Base-by-base conservation (phyloP, 2,797 vertebrate genomes). In the Lutjanus campechanus region DNA sequence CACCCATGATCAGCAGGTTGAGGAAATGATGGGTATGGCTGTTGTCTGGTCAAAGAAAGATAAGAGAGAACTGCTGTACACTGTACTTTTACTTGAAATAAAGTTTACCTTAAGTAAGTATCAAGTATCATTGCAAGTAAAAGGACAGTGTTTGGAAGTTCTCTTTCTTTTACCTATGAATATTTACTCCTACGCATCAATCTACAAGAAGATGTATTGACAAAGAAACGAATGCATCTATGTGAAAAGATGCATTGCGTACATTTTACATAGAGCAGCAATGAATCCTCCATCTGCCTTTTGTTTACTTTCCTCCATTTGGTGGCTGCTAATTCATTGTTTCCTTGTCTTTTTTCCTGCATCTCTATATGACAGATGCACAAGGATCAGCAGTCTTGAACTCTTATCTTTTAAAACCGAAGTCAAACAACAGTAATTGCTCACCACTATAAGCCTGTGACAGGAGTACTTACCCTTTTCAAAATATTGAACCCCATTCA, bases 251-350 rank as follows among this genome's bases (percentile, higher is more conserved):
- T 65, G 29, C 61, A 64, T 63, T 58, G 41, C 54, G 60, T 66
- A 69, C 7, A 53, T 72, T 46, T 47, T 63, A 41, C 46, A 77
- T 44, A 56, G n/a, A 25, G 62, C 10, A 58, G 19, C 54, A 64
- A 25, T 63, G 19, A 19, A 59, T 76, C 49, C 53, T 76, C 50
- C 63, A 65, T 75, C 11, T 85, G 53, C 19, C 72, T 63, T 76
- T 73, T 73, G 46, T 76, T 74, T 49, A 59, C 72, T 22, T n/a
- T 20, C 11, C 56, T 70, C 51, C 22, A 8, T 65, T 73, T 75
- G 56, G 51, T 46, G 16, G 2, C 16, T 7, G 8, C 7, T 58
- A 73, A 72, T 78, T 56, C 10, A 51, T 44, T n/a, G 43, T 62
- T 69, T 49, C 7, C 29, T 12, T 0, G 2, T 63, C 17, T 60